These are phyloP conservation scores for Anabas testudineus DNA, from an alignment of 2,797 vertebrate species.

Conservation along the genomic window DNA sequence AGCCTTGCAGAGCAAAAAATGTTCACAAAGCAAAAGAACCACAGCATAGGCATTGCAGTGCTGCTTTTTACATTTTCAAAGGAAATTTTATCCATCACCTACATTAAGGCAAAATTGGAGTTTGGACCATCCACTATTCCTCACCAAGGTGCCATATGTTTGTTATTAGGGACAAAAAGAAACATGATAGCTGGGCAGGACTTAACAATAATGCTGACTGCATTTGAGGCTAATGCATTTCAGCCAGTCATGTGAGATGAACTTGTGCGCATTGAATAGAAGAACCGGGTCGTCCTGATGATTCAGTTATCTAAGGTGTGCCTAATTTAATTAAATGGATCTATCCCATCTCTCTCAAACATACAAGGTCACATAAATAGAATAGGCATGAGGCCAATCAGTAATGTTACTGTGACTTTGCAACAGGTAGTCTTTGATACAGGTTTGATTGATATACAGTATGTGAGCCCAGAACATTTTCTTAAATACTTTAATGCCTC, in stretches of 20 bases:
- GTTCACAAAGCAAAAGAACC: constrained; percentile 18
- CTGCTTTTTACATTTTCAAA: constrained; percentile 16
- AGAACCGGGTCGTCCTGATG: constrained; percentile 24
- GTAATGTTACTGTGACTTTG: too few relatives aligned
- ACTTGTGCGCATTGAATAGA: not conserved
- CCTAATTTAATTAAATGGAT: too few relatives aligned
- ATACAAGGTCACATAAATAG: not conserved
- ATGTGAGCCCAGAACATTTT: not conserved
- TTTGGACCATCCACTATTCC: not conserved
- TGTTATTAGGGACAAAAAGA: constrained; percentile 6
- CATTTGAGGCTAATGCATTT: constrained; percentile 7
- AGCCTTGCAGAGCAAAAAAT: constrained; percentile 12
- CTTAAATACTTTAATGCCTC: not conserved
- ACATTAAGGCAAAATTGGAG: not conserved
- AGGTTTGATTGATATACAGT: not conserved
- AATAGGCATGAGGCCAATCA: too few relatives aligned
- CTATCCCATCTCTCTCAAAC: not conserved
- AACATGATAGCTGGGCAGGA: not conserved
- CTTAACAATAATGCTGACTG: not conserved
- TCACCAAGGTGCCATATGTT: not conserved
- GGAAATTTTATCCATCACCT: not conserved
- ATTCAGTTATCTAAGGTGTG: constrained; percentile 20
- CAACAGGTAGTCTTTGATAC: too few relatives aligned
- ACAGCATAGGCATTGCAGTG: not conserved
- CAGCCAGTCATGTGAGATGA: constrained; percentile 1